Base-by-base conservation (phyloP, 2,113 vertebrate species). In the Hippocampus abdominalis region DNA sequence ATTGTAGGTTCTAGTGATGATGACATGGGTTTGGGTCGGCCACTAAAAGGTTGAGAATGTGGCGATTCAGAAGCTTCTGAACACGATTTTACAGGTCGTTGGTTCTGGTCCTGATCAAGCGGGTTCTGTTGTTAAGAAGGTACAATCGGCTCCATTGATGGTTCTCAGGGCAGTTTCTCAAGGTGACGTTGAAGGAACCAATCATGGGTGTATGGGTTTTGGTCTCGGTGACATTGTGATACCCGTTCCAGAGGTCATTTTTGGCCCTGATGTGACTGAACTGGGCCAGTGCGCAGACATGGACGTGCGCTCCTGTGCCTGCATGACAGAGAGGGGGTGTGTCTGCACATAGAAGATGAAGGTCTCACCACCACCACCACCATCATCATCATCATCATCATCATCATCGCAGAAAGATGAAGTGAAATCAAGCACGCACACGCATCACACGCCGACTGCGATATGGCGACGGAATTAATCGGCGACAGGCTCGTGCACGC, bases 251-350 rank as follows among this genome's bases (percentile, higher is more conserved):
- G 56, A 59, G 56, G 56, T 59, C 56, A 29, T 59, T 59, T 25
- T 15, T 15, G 25, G 56, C 12, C 29, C 25, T 59, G 25, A 59
- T 27, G 27, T 59, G 4, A 29, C 56, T 16, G 25, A 59, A 25
- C 23, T 25, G n/a, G 36, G 62, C 39, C 21, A 11, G 62, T 42
- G 29, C 48, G 7, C 61, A n/a, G 69, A 11, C 48, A 57, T 39
- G 63, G 67, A 46, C 74, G 42, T 32, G 63, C 56, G 39, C 68
- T 46, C 46, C 1, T 60, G 21, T 48, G 49, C 70, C 46, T 66
- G 49, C 54, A 42, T 8, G 2, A 23, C 13, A 59, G 53, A 70
- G 54, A 56, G 60, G 71, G 49, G 42, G 57, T 71, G 25, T 68
- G 56, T 42, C 32, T 61, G 27, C 54, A 10, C 40, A 66, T 23